These are phyloP conservation scores for Pterocles gutturalis DNA, from an alignment of 2,113 vertebrate genomes.

Conservation along the genomic window DNA sequence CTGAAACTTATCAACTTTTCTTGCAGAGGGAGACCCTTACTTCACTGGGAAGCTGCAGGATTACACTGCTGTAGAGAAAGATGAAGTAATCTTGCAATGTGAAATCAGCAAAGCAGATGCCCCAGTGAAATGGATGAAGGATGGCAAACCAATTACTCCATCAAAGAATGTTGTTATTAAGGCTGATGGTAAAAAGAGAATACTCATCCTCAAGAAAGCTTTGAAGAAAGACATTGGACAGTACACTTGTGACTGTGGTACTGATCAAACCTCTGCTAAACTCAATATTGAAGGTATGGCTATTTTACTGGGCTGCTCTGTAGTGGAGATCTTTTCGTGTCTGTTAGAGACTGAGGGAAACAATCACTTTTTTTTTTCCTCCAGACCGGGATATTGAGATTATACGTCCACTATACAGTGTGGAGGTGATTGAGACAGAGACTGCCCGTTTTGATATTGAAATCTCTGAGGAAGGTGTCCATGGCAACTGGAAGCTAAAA, in stretches of 20 bases:
- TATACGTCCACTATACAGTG: constrained; percentile 89
- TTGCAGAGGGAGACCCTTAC: constrained; percentile 94
- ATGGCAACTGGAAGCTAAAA: constrained; percentile 94
- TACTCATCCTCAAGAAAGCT: constrained; percentile 88
- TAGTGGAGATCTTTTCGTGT: background rate
- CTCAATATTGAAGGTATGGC: constrained; percentile 92
- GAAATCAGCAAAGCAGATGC: constrained; percentile 92
- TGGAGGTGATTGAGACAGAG: constrained; percentile 96
- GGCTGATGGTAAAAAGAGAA: constrained; percentile 89
- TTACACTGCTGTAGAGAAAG: constrained; percentile 95
- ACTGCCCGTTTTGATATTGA: constrained; percentile 94
- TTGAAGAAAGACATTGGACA: constrained; percentile 86
- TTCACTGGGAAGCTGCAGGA: constrained; percentile 95
- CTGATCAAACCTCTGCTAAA: constrained; percentile 91
- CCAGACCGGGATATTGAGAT: constrained; percentile 96
- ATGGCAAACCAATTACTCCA: constrained; percentile 89
- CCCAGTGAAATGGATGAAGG: constrained; percentile 94
- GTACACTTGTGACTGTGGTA: constrained; percentile 93
- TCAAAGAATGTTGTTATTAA: constrained; percentile 90
- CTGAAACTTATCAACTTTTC: background rate
- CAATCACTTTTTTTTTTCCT: background rate
- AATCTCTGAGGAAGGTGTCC: constrained; percentile 93
- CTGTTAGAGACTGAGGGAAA: background rate
- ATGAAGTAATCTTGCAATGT: constrained; percentile 90
- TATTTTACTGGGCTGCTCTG: background rate